Conservation (phyloP, 2,113 vertebrate genomes). For the Isurus oxyrinchus region DNA sequence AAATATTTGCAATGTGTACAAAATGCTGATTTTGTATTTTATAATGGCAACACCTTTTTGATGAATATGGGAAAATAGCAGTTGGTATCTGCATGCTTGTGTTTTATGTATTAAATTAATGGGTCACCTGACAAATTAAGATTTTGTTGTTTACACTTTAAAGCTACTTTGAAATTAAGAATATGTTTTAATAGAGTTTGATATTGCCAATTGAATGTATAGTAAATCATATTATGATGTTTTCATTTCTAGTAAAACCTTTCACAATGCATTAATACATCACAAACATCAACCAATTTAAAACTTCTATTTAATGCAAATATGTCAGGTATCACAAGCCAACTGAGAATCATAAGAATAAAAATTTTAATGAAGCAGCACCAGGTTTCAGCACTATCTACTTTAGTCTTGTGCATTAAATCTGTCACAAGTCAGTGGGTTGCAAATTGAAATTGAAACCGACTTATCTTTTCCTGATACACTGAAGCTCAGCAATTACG, state of each 20-base stretch:
- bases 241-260: not conserved
- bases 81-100: not conserved
- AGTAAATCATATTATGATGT: not conserved
- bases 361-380: not conserved
- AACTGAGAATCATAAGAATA: not conserved
- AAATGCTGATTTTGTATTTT: not conserved
- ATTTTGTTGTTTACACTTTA: not conserved
- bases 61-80: not conserved
- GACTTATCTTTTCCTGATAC: not conserved
- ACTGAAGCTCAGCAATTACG: not conserved
- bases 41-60: too few relatives aligned
- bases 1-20: not conserved
- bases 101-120: not conserved
- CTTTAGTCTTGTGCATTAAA: not conserved
- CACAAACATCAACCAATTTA: not conserved
- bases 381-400: not conserved
- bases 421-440: not conserved
- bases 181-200: not conserved
- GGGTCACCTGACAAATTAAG: not conserved
- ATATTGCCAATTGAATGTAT: not conserved
- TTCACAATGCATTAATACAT: not conserved
- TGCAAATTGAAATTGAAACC: not conserved
- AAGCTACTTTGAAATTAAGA: not conserved
- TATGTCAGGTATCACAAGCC: not conserved
- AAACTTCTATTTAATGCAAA: conserved; percentile 4